A percentile compares a stretch with the other conserved stretches of the same genome.
Conservation (phyloP, 2,888 invertebrate genomes). For the Drosophila anceps region DNA sequence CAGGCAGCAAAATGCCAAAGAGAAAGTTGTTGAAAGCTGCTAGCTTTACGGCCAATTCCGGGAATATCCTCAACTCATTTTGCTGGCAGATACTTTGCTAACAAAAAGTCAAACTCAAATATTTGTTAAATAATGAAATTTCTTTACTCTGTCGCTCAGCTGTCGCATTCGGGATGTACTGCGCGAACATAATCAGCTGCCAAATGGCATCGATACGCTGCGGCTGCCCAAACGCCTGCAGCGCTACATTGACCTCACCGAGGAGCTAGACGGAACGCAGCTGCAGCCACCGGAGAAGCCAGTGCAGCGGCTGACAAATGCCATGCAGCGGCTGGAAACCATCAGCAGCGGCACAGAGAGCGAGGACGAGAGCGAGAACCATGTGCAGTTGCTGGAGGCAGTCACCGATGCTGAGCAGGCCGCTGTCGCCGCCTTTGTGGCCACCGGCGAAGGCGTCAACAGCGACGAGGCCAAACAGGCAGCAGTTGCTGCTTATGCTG, state of each 20-base stretch:
- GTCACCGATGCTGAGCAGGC: constrained; percentile 72
- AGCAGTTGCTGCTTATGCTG: constrained; percentile 59
- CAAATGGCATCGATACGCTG: constrained; percentile 90
- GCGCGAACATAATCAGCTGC: constrained; percentile 90
- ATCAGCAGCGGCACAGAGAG: constrained; percentile 60
- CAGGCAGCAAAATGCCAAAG: constrained; percentile 21
- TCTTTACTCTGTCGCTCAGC: constrained; percentile 81
- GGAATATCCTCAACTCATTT: neutral
- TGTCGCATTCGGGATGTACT: constrained; percentile 89
- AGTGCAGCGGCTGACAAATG: constrained; percentile 34
- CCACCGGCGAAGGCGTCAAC: constrained; percentile 50
- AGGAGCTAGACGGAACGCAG: constrained; percentile 86
- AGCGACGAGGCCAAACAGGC: constrained; percentile 65
- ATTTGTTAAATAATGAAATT: constrained; percentile 1
- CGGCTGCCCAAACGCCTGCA: constrained; percentile 89
- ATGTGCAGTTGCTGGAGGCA: constrained; percentile 60
- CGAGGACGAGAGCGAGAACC: constrained; percentile 72
- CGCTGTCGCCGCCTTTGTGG: constrained; percentile 68
- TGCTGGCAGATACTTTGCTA: neutral
- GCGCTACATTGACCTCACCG: constrained; percentile 90
- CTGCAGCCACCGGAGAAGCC: constrained; percentile 22
- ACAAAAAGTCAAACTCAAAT: neutral
- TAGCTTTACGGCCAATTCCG: neutral
- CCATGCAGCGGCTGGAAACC: constrained; percentile 62
- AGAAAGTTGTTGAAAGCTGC: constrained; percentile 2